Evolutionary conservation across 2,113 vertebrate genomes (phyloP).

Genomic region (Rhea pennata): DNA sequence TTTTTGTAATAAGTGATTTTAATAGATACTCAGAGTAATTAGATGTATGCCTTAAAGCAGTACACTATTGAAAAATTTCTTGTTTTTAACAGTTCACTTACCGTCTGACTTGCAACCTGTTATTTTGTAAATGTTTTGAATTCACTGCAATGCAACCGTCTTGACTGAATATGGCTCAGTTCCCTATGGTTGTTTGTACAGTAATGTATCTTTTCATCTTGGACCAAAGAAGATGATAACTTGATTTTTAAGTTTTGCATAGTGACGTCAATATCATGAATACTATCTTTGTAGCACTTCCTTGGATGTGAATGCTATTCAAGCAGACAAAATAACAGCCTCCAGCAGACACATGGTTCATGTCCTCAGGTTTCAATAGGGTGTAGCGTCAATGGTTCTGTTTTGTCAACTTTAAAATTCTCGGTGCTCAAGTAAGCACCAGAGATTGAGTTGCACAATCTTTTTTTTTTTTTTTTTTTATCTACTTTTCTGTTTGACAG

Average conservation of each 20-base stretch:
- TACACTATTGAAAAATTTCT: neutral
- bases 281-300: neutral
- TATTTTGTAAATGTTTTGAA: slow-evolving; percentile 17
- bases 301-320: neutral
- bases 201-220: neutral
- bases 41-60: neutral
- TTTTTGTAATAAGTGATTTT: slow-evolving; percentile 45
- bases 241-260: neutral
- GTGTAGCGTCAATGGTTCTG: neutral
- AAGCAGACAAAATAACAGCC: neutral
- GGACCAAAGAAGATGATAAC: neutral
- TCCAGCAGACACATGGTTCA: neutral
- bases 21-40: slow-evolving; percentile 53
- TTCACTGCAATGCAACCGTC: neutral
- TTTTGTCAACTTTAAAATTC: neutral
- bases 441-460: neutral
- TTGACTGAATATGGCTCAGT: neutral
- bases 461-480: neutral
- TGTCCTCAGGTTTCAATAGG: neutral
- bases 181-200: neutral
- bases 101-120: neutral
- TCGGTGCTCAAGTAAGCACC: neutral
- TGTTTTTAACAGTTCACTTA: neutral
- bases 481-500: neutral
- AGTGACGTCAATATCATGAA: neutral